These are phyloP conservation scores for Sula dactylatra DNA, from an alignment of 2,113 vertebrate species.

Conservation along the genomic window DNA sequence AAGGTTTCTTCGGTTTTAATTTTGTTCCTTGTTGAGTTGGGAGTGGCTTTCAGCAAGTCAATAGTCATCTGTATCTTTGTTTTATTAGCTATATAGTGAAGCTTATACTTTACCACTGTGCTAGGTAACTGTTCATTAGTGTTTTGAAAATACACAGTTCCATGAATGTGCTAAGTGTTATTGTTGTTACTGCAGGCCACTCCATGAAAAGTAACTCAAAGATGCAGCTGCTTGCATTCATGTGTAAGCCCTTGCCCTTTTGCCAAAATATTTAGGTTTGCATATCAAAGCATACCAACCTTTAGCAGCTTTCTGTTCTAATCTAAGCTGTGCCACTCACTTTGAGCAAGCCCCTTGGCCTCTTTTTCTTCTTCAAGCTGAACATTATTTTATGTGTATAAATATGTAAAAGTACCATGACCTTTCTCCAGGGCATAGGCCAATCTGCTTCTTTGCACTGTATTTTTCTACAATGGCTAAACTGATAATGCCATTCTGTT, in stretches of 20 bases:
- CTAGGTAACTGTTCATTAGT: background rate
- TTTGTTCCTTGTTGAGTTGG: background rate
- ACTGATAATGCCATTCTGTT: background rate
- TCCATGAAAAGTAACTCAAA: background rate
- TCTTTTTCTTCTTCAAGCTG: background rate
- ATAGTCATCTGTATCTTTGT: background rate
- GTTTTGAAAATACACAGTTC: background rate
- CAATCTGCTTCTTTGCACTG: background rate
- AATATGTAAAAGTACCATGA: background rate
- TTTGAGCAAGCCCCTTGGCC: background rate
- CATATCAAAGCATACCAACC: slow-evolving; percentile 67
- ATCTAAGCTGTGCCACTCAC: slow-evolving; percentile 37
- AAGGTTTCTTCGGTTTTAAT: background rate
- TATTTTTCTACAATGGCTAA: background rate
- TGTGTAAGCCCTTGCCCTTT: slow-evolving; percentile 48
- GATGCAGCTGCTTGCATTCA: slow-evolving; percentile 60
- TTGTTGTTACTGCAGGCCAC: background rate
- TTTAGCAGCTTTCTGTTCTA: slow-evolving; percentile 54
- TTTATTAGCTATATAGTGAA: background rate
- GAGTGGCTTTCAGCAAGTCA: background rate
- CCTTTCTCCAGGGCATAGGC: background rate
- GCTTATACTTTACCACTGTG: background rate
- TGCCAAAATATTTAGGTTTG: slow-evolving; percentile 62
- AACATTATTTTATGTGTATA: background rate
- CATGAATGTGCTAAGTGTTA: background rate